Percentiles rank a stretch among this genome's conserved stretches.
Conservation (phyloP, 2,888 invertebrate species). For the Diaprepes abbreviatus region DNA sequence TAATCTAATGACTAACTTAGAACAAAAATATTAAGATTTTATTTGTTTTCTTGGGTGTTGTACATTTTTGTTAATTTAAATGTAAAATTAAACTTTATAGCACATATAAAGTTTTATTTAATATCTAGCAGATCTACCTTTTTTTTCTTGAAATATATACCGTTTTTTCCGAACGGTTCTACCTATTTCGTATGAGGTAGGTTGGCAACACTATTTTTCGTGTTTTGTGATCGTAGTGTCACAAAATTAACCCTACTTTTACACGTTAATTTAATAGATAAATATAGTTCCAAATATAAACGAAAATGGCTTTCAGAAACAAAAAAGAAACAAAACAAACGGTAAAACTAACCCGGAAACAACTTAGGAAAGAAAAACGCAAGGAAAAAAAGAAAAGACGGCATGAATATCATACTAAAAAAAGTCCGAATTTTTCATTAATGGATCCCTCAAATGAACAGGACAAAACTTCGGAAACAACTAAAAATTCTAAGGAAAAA, state of each 20-base stretch:
- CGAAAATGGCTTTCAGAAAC: slow-evolving; percentile 35
- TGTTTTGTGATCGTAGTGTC: background rate
- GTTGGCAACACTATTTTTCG: too few relatives aligned
- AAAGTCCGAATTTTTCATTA: background rate
- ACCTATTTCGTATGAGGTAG: too few relatives aligned
- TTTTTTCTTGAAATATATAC: too few relatives aligned
- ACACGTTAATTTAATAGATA: background rate
- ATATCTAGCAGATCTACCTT: too few relatives aligned
- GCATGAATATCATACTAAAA: slow-evolving; percentile 65
- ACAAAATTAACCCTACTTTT: slow-evolving; percentile 1
- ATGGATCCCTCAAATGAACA: background rate
- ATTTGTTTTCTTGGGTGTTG: too few relatives aligned
- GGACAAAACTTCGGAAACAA: background rate
- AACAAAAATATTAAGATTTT: too few relatives aligned
- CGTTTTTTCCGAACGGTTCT: too few relatives aligned
- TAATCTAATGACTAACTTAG: too few relatives aligned
- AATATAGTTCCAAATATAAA: background rate
- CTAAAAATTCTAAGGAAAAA: slow-evolving; percentile 1
- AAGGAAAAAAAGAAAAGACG: slow-evolving; percentile 76
- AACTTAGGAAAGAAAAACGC: slow-evolving; percentile 79
- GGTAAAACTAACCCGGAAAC: slow-evolving; percentile 70
- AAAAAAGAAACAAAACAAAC: slow-evolving; percentile 31
- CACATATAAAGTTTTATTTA: too few relatives aligned
- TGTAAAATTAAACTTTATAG: too few relatives aligned
- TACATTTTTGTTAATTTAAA: too few relatives aligned